These are phyloP conservation scores for Drosophila atroscutellata DNA, from an alignment of 2,888 invertebrate species.

Conservation along the genomic window DNA sequence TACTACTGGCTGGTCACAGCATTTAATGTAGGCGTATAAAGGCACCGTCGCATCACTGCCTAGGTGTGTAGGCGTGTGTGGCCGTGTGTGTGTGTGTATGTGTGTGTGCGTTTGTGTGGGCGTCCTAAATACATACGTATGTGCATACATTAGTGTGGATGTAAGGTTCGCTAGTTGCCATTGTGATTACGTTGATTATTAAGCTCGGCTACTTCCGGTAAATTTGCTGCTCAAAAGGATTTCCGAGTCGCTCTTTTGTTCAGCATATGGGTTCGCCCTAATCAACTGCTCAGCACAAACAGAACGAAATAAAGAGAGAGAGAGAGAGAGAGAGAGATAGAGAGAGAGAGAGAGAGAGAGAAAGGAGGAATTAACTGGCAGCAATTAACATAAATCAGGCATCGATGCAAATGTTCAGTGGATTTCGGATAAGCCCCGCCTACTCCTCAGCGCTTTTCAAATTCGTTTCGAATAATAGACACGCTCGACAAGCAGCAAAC, in stretches of 20 bases:
- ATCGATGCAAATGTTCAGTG: conserved; percentile 1
- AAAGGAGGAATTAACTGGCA: background rate
- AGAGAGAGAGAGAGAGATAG: background rate
- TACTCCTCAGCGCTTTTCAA: background rate
- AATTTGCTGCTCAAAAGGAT: conserved; percentile 38
- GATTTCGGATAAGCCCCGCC: background rate
- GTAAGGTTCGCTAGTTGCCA: conserved; percentile 13
- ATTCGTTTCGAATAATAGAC: background rate
- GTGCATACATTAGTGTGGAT: conserved; percentile 1
- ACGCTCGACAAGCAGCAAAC: background rate
- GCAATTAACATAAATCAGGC: background rate
- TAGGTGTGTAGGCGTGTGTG: background rate
- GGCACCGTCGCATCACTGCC: conserved; percentile 9
- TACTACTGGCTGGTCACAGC: conserved; percentile 13
- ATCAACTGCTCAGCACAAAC: background rate
- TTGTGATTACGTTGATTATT: conserved; percentile 38
- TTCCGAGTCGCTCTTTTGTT: conserved; percentile 44
- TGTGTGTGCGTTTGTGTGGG: background rate
- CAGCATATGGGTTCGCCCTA: background rate
- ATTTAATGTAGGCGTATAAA: conserved; percentile 25
- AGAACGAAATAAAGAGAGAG: no score
- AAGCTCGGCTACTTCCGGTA: conserved; percentile 32
- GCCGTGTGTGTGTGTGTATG: background rate
- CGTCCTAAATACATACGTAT: background rate
- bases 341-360: background rate